Evolutionary conservation across 2,888 invertebrate genomes (phyloP).

Genomic region (Patella caerulea): DNA sequence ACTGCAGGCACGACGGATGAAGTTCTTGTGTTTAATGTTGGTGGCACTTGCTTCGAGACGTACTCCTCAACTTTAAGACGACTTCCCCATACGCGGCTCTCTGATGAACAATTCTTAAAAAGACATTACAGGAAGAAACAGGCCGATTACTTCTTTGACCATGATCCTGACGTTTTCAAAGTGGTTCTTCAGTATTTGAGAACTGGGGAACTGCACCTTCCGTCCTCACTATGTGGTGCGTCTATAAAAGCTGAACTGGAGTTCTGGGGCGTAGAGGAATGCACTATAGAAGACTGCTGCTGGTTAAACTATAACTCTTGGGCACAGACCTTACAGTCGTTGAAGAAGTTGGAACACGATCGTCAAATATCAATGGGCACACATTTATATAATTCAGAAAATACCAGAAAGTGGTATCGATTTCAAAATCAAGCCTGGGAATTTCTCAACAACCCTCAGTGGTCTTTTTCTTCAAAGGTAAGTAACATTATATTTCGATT

Average conservation of each 20-base stretch:
- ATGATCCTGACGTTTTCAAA: conserved; percentile 43
- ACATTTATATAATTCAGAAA: background rate
- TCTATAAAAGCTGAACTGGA: conserved; percentile 44
- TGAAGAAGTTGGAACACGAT: conserved; percentile 39
- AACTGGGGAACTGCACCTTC: conserved; percentile 45
- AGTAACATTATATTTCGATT: conserved; percentile 9
- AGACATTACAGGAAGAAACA: conserved; percentile 34
- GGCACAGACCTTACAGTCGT: conserved; percentile 51
- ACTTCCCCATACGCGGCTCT: conserved; percentile 38
- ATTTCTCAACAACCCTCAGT: conserved; percentile 34
- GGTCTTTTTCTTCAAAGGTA: conserved; percentile 34
- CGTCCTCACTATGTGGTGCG: conserved; percentile 42
- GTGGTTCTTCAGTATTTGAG: conserved; percentile 44
- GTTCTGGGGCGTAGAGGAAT: conserved; percentile 52
- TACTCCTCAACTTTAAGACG: conserved; percentile 47
- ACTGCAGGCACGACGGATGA: conserved; percentile 30
- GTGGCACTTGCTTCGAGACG: conserved; percentile 57
- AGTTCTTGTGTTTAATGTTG: conserved; percentile 55
- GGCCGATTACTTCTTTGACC: conserved; percentile 45
- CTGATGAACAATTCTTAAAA: conserved; percentile 32
- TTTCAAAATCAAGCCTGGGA: conserved; percentile 28
- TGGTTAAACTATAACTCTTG: conserved; percentile 54
- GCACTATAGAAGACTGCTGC: conserved; percentile 49
- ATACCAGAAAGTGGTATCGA: background rate
- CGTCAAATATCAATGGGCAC: conserved; percentile 20